Base-by-base conservation (phyloP, 2,888 invertebrate genomes). In the Phortica magna region DNA sequence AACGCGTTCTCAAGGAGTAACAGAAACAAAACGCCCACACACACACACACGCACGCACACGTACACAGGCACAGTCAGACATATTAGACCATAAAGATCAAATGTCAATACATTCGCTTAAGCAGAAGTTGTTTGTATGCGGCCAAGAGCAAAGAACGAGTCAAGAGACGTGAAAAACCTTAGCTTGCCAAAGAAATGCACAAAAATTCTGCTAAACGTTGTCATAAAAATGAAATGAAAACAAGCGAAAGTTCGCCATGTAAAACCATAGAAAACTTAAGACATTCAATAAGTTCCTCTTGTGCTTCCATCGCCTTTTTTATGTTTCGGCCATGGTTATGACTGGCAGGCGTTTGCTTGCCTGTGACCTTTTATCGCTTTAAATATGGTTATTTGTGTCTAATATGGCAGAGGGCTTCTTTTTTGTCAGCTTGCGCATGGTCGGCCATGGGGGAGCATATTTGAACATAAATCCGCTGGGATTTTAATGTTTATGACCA, bases 191-290 rank as follows among this genome's bases (percentile, higher is more conserved):
- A 81, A 83, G 81, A 85, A 82, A 88, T 84, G 81, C 80, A 85
- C 87, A 83, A 80, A 80, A 82, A 83, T 79, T 82, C 22, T 7
- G 31, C 88, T 89, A 89, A 89, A 89, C 89, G 90, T 85, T 89
- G 90, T 89, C 90, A 90, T 90, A 90, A 90, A 90, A 90, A 88
- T 89, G 82, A 87, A 85, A 87, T 87, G 85, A 85, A 85, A 87
- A 86, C 84, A 84, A 88, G 78, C 83, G 82, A 77, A 81, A 84
- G 86, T 75, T 82, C 75, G 7, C 75, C 2, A 70, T 53, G 19
- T 43, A 64, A 75, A 55, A 71, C 79, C 74, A 80, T 81, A 83
- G 83, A 87, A 87, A 90, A 89, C 89, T 88, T 85, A 89, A 90
- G 89, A 89, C 84, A 89, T 89, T 89, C 88, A 89, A 90, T 90